These are phyloP conservation scores for Anas platyrhynchos DNA, from an alignment of 2,113 vertebrate species.

Conservation along the genomic window DNA sequence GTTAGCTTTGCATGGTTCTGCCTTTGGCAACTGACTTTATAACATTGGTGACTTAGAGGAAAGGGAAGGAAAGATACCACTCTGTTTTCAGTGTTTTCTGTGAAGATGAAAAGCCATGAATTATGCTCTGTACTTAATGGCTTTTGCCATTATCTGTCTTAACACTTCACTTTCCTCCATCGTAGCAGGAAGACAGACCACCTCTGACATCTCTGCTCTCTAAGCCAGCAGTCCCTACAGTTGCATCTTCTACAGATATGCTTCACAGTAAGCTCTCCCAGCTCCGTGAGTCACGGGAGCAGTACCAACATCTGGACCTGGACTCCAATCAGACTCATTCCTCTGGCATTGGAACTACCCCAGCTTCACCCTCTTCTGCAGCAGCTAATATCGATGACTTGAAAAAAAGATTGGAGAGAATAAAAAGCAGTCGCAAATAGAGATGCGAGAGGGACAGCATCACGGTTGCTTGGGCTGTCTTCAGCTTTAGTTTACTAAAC, in stretches of 20 bases:
- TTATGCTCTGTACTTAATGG: not conserved
- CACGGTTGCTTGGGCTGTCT: conserved; percentile 49
- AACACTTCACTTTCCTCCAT: not conserved
- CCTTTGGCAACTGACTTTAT: not conserved
- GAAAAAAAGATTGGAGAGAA: conserved; percentile 98
- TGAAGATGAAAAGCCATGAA: not conserved
- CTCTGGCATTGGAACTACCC: conserved; percentile 78
- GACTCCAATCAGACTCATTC: conserved; percentile 86
- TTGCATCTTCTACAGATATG: conserved; percentile 98
- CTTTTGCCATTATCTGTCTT: not conserved
- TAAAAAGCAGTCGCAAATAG: conserved; percentile 97
- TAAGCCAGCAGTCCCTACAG: conserved; percentile 85
- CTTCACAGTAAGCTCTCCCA: conserved; percentile 98
- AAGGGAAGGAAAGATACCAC: too few relatives aligned
- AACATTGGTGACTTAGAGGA: not conserved
- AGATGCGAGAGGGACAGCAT: conserved; percentile 28
- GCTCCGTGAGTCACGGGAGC: conserved; percentile 95
- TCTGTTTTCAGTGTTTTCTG: not conserved
- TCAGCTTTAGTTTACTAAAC: conserved; percentile 79
- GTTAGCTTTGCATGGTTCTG: not conserved
- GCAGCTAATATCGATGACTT: conserved; percentile 96
- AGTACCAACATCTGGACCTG: conserved; percentile 89
- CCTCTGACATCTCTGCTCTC: conserved; percentile 88
- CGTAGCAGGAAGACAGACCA: conserved; percentile 83
- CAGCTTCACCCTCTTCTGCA: conserved; percentile 81